Evolutionary conservation across 2,113 vertebrate genomes (phyloP).

Genomic region (Nyctereutes procyonoides): DNA sequence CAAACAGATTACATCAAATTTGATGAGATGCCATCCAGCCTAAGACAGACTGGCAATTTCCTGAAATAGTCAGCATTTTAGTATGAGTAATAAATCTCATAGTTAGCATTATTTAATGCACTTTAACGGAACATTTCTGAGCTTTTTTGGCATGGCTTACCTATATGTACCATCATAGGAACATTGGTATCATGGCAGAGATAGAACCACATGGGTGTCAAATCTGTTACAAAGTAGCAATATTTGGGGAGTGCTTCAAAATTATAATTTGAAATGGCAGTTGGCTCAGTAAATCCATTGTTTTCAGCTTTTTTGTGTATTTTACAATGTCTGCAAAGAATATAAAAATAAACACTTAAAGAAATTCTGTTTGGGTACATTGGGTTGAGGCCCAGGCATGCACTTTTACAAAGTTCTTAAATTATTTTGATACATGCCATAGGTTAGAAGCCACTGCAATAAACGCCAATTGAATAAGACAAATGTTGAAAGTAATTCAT

Average conservation of each 20-base stretch:
- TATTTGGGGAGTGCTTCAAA: not conserved
- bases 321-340: not conserved
- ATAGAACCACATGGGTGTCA: not conserved
- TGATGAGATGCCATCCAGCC: conserved; percentile 18
- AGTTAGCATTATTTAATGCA: not conserved
- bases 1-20: conserved; percentile 59
- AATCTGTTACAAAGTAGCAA: not conserved
- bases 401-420: not conserved
- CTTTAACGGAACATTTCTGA: not conserved
- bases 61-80: conserved; percentile 23
- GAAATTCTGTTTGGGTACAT: not conserved
- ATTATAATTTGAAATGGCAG: not conserved
- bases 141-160: not conserved
- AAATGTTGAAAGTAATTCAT: not conserved
- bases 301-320: not conserved
- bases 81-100: not conserved
- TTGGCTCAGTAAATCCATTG: not conserved
- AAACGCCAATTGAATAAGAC: not conserved
- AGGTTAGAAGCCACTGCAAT: not conserved
- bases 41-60: conserved; percentile 23
- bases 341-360: not conserved
- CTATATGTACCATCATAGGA: not conserved
- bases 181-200: not conserved
- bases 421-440: not conserved
- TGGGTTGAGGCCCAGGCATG: not conserved